A percentile compares a stretch with the other conserved stretches of the same genome.
Evolutionary conservation across 2,797 vertebrate genomes (phyloP).

Genomic region (Aselliscus stoliczkanus): DNA sequence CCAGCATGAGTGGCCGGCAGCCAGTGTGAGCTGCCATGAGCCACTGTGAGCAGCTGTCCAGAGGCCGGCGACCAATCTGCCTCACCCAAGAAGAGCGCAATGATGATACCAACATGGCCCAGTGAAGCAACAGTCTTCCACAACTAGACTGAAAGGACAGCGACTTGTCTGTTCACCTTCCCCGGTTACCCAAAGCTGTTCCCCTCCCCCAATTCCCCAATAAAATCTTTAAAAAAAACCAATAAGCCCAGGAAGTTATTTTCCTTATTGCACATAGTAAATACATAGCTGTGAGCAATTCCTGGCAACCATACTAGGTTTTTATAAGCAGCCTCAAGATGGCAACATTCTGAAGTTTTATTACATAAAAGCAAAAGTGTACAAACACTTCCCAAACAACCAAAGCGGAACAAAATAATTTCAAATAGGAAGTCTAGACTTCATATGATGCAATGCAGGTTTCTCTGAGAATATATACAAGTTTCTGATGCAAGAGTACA

Average conservation of each 20-base stretch:
- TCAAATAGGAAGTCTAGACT: conserved; percentile 64
- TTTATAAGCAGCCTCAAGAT: conserved; percentile 14
- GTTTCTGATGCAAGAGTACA: neutral
- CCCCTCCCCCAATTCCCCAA: too few species aligned
- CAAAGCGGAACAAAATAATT: conserved; percentile 65
- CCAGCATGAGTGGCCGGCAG: too few species aligned
- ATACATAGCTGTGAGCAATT: conserved; percentile 14
- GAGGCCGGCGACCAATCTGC: too few species aligned
- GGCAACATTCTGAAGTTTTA: conserved; percentile 46
- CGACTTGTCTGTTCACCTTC: too few species aligned
- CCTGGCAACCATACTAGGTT: conserved; percentile 21
- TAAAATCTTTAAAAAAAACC: too few species aligned
- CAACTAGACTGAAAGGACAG: too few species aligned
- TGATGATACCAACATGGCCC: too few species aligned
- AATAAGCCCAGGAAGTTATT: neutral
- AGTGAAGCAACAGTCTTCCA: too few species aligned
- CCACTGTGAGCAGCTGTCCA: too few species aligned
- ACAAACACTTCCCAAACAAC: conserved; percentile 64
- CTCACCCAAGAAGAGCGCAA: too few species aligned
- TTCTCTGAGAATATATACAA: conserved; percentile 44
- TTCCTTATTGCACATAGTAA: neutral
- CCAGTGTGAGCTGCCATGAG: too few species aligned
- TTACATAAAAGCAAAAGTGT: conserved; percentile 52
- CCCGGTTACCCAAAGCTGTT: too few species aligned
- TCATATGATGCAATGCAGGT: conserved; percentile 39